phyloP scores from a whole-genome alignment of 2,888 invertebrate genomes.

The Dysmachus trigonus region DNA sequence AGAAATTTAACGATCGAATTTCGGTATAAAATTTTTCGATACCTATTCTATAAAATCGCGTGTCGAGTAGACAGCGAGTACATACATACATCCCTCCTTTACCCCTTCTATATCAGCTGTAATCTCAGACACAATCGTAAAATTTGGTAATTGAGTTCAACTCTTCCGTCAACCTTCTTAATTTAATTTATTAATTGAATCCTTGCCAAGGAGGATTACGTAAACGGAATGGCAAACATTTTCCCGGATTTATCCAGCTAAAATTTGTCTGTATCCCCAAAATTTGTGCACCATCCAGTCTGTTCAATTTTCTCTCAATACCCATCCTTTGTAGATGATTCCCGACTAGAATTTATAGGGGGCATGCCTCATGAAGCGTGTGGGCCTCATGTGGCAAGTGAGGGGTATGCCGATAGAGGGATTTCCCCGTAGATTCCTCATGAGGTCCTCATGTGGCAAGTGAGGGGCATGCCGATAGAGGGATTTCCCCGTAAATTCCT shows the following conservation, averaged over 20 bases:
- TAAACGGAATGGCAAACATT: conserved; percentile 45
- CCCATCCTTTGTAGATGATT: neutral
- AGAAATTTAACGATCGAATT: no score
- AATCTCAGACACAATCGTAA: conserved; percentile 18
- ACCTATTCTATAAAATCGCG: neutral
- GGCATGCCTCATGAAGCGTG: no score
- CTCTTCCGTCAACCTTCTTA: conserved; percentile 41
- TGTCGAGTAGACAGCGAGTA: neutral
- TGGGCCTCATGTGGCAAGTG: no score
- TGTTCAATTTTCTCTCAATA: neutral
- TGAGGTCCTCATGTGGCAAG: no score
- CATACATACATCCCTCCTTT: neutral
- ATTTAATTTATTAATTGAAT: conserved; percentile 49
- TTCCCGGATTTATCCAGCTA: conserved; percentile 1
- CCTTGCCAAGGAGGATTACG: conserved; percentile 43
- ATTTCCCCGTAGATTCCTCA: no score
- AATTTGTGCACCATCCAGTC: neutral
- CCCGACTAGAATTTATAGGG: no score
- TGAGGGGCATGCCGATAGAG: no score
- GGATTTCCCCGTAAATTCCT: no score
- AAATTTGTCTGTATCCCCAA: neutral
- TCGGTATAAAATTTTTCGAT: neutral
- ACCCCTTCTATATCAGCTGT: neutral
- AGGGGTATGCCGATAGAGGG: no score
- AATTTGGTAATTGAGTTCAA: conserved; percentile 35